These are phyloP conservation scores for Aradus depressus DNA, from an alignment of 2,888 invertebrate genomes.

Conservation along the genomic window DNA sequence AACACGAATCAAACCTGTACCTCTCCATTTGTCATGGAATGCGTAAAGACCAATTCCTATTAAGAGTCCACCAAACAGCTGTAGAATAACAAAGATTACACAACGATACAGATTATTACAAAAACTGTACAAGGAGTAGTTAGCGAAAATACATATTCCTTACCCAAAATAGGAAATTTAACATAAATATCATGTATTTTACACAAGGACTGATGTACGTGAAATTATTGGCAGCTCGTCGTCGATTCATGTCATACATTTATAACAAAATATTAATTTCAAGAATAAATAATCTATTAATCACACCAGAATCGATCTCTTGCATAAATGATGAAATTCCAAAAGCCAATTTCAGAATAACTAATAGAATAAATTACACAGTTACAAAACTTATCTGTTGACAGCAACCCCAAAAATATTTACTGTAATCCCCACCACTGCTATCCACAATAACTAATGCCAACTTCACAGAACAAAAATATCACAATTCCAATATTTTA, in stretches of 20 bases:
- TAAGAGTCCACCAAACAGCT: constrained; percentile 78
- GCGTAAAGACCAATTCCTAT: constrained; percentile 84
- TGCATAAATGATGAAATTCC: too few species aligned
- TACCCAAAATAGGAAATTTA: constrained; percentile 86
- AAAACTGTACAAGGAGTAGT: not conserved
- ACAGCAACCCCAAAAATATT: too few species aligned
- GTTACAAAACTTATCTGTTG: too few species aligned
- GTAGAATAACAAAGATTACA: constrained; percentile 30
- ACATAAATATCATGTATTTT: constrained; percentile 79
- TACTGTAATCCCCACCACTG: too few species aligned
- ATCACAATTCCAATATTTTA: too few species aligned
- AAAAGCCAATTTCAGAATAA: too few species aligned
- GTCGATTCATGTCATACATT: constrained; percentile 30
- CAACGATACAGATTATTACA: constrained; percentile 1
- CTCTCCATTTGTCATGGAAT: constrained; percentile 75
- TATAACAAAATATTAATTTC: too few species aligned
- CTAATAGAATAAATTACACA: too few species aligned
- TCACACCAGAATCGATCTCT: too few species aligned
- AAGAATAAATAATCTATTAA: too few species aligned
- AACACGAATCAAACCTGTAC: constrained; percentile 64
- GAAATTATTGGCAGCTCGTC: constrained; percentile 40
- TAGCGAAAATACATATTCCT: constrained; percentile 37
- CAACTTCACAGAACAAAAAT: too few species aligned
- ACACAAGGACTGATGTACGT: constrained; percentile 77
- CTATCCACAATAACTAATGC: too few species aligned